Conservation (phyloP, 2,888 invertebrate genomes). For the Phortica magna region DNA sequence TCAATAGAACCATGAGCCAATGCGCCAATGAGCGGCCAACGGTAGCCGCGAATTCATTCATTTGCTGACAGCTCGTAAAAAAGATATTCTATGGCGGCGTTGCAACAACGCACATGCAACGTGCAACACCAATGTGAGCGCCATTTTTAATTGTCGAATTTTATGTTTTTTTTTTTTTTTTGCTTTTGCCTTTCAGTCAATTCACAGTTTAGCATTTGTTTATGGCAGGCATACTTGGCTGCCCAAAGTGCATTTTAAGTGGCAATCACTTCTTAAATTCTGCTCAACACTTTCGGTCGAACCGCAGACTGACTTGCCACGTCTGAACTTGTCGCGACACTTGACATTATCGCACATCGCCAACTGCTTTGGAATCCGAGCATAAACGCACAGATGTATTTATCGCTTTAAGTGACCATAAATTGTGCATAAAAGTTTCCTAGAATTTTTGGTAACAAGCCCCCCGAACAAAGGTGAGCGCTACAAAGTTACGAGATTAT, state of each 20-base stretch:
- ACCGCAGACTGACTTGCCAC: conserved; percentile 25
- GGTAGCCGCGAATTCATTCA: conserved; percentile 24
- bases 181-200: too few relatives aligned
- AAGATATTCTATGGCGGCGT: neutral
- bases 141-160: conserved; percentile 60
- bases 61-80: conserved; percentile 57
- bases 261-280: conserved; percentile 47
- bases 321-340: conserved; percentile 12
- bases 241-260: conserved; percentile 40
- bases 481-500: too few relatives aligned
- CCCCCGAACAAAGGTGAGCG: neutral
- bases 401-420: conserved; percentile 75
- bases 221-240: conserved; percentile 43
- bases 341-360: conserved; percentile 56
- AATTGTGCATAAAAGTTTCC: conserved; percentile 73
- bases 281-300: conserved; percentile 43
- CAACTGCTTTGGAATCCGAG: conserved; percentile 56
- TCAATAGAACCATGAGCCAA: conserved; percentile 24
- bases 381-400: conserved; percentile 68
- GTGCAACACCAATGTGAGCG: conserved; percentile 50
- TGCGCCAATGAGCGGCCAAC: conserved; percentile 16
- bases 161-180: neutral
- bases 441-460: conserved; percentile 52
- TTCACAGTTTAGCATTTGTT: conserved; percentile 55
- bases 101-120: too few relatives aligned